Base-by-base conservation (phyloP, 2,888 invertebrate species). In the Eupeodes luniger region DNA sequence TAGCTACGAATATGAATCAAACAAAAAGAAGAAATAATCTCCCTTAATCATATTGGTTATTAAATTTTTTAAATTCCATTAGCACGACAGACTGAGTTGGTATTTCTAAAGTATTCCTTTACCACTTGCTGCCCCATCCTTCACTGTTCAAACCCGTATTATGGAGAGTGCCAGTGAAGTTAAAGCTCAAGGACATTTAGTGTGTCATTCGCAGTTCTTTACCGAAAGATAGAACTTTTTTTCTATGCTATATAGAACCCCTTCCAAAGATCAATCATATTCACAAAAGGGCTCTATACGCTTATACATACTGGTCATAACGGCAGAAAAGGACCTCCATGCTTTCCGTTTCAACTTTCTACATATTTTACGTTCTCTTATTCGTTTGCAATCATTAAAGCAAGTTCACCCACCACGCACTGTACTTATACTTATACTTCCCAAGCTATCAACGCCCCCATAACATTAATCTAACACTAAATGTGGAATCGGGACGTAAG, bases 51-150 rank as follows among this genome's bases (percentile, higher is more conserved):
- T 67, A 72, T 44, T 74, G 66, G 70, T 90, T 91, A 91, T 91
- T 91, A 91, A 91, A 90, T 91, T 90, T 89, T 91, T 90, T 85
- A 90, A 90, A 91, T 91, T 90, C 91, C 90, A 91, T 90, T 90
- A 90, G 79, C 69, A 62, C 77, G 12, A 62, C 27, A 75, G 76
- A 78, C 62, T 61, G 81, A 53, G 70, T 80, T 80, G 51, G 55
- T 44, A 14, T 80, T 64, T 55, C 27, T 34, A 14, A 34, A 61
- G 12, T 16, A 16, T n/a, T n/a, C 11, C 36, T 16, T 36, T 16
- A 53, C 16, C 61, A 64, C 12, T 55, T 62, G 53, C 61, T 64
- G 14, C 44, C 4, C 53, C 69, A 12, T 53, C 53, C 11, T 27
- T 11, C 11, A 11, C 27, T 40, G 27, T 36, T 44, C 61, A 11